Evolutionary conservation across 2,113 vertebrate species (phyloP).

Genomic region (Ascaphus truei): DNA sequence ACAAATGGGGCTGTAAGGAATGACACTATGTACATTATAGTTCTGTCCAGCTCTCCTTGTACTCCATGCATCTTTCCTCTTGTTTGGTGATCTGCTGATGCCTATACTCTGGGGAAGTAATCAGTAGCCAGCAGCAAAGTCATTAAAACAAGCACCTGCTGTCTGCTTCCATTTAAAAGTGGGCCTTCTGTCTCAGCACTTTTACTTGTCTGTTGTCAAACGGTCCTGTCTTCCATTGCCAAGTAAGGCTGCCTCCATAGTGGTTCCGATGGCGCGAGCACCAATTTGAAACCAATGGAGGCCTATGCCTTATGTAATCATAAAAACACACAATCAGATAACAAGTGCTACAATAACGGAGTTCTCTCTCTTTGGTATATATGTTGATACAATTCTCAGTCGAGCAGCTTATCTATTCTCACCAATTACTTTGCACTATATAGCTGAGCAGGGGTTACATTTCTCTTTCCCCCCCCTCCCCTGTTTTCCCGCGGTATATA

Average conservation of each 20-base stretch:
- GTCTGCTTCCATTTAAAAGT: neutral
- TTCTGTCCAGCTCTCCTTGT: neutral
- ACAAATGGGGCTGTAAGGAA: neutral
- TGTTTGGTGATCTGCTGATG: neutral
- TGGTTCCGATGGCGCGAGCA: neutral
- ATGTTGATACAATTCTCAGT: too few relatives aligned
- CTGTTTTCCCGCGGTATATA: too few relatives aligned
- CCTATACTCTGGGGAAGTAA: neutral
- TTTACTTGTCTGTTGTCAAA: neutral
- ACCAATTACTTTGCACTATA: too few relatives aligned
- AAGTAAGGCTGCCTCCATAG: neutral
- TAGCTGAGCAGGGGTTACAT: too few relatives aligned
- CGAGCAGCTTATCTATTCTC: too few relatives aligned
- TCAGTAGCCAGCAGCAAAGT: neutral
- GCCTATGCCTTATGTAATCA: too few relatives aligned
- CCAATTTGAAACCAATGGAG: too few relatives aligned
- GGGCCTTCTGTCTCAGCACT: neutral
- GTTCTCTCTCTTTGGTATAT: too few relatives aligned
- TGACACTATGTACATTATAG: neutral
- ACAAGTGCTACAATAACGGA: too few relatives aligned
- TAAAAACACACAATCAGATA: too few relatives aligned
- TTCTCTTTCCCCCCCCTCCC: too few relatives aligned
- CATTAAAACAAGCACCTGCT: neutral
- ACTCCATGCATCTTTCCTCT: neutral
- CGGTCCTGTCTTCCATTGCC: neutral